Conservation (phyloP, 1,140 invertebrate genomes). For the Drosophila pandora region DNA sequence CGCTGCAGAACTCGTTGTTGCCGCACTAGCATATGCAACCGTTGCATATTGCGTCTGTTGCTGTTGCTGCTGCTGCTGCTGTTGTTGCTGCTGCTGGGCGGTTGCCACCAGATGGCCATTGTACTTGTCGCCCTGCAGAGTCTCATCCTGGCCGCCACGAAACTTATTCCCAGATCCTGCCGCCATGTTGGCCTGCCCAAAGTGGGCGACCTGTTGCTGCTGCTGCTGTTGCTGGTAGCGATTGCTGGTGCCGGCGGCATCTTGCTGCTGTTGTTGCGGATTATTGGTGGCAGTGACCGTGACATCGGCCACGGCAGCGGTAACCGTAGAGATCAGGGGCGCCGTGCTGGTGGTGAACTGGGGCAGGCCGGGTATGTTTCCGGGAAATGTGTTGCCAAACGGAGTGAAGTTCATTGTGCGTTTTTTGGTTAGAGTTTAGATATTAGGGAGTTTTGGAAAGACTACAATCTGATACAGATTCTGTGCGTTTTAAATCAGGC, state of each 20-base stretch:
- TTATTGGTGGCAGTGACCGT: constrained; percentile 60
- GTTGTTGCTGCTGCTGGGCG: constrained; percentile 56
- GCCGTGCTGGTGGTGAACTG: constrained; percentile 86
- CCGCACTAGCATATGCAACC: constrained; percentile 61
- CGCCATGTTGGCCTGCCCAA: constrained; percentile 62
- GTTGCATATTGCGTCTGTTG: constrained; percentile 71
- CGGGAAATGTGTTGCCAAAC: constrained; percentile 87
- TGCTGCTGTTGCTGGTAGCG: constrained; percentile 75
- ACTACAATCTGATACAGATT: background rate
- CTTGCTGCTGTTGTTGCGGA: constrained; percentile 65
- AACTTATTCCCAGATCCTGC: constrained; percentile 49
- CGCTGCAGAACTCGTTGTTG: constrained; percentile 37
- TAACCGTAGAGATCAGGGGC: constrained; percentile 74
- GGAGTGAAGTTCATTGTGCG: constrained; percentile 89
- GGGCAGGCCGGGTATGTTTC: constrained; percentile 85
- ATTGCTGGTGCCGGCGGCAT: constrained; percentile 49
- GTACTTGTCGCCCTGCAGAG: constrained; percentile 69
- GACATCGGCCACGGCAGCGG: constrained; percentile 66
- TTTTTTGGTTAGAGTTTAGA: constrained; percentile 19
- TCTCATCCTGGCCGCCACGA: constrained; percentile 60
- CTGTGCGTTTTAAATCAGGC: constrained; percentile 33
- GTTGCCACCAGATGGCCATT: constrained; percentile 76
- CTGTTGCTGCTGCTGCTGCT: constrained; percentile 66
- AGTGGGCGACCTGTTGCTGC: constrained; percentile 73
- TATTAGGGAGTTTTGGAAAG: background rate